Percentiles rank a stretch among this genome's conserved stretches.
Evolutionary conservation across 2,797 vertebrate genomes (phyloP).

Genomic region (Poecilia picta): DNA sequence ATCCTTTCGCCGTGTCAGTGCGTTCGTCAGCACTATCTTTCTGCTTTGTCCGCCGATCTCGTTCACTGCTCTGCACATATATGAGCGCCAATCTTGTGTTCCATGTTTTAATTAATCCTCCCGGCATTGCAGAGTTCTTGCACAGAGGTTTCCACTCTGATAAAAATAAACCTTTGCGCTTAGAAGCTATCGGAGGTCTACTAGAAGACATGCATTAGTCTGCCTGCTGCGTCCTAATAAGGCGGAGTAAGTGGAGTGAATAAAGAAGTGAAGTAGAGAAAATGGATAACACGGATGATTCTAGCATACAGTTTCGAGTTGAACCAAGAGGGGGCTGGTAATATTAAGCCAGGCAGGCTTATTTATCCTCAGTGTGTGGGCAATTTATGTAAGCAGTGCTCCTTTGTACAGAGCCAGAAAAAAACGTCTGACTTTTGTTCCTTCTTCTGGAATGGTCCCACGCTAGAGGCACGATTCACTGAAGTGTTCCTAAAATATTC

Average conservation of each 20-base stretch:
- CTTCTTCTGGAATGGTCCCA: slow-evolving; percentile 17
- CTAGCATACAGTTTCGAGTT: slow-evolving; percentile 9
- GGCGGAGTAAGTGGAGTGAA: slow-evolving; percentile 12
- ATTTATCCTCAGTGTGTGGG: slow-evolving; percentile 36
- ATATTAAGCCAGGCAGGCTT: slow-evolving; percentile 30
- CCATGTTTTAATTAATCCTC: slow-evolving; percentile 27
- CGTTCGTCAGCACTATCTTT: slow-evolving; percentile 63
- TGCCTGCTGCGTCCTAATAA: slow-evolving; percentile 21
- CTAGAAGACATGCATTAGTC: slow-evolving; percentile 5
- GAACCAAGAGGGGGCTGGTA: slow-evolving; percentile 11
- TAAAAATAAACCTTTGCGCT: slow-evolving; percentile 7
- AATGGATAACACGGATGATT: slow-evolving; percentile 20
- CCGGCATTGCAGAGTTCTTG: background rate
- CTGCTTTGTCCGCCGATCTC: slow-evolving; percentile 58
- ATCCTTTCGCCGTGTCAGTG: slow-evolving; percentile 37
- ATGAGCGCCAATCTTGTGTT: slow-evolving; percentile 17
- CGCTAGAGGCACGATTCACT: slow-evolving; percentile 33
- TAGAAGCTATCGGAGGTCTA: background rate
- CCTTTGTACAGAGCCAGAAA: slow-evolving; percentile 32
- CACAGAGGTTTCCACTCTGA: background rate
- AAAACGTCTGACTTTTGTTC: slow-evolving; percentile 28
- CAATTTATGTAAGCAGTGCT: slow-evolving; percentile 37
- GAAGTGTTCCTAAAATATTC: slow-evolving; percentile 23
- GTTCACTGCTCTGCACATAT: slow-evolving; percentile 25
- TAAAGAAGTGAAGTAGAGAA: slow-evolving; percentile 12